Conservation (phyloP, 1,140 invertebrate species). For the Pseudomyrmex pallidus region DNA sequence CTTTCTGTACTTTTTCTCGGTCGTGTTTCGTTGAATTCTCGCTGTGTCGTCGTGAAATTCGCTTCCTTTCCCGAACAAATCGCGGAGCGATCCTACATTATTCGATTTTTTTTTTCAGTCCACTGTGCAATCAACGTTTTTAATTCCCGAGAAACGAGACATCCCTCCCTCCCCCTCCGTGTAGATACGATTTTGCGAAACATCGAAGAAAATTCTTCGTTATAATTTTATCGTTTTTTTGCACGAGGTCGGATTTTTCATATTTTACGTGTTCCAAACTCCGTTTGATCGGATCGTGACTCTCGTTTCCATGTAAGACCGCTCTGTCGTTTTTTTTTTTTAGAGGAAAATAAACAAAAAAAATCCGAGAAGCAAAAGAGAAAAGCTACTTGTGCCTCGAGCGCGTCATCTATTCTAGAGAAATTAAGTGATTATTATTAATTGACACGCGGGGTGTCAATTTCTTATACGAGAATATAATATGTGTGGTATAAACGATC, state of each 20-base stretch:
- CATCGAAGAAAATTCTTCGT: too few species aligned
- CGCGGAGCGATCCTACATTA: conserved; percentile 45
- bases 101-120: too few species aligned
- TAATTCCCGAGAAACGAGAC: background rate
- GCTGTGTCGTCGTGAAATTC: conserved; percentile 28
- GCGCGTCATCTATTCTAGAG: conserved; percentile 69
- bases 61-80: conserved; percentile 40
- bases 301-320: conserved; percentile 15
- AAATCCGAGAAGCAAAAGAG: conserved; percentile 46
- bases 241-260: background rate
- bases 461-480: conserved; percentile 61
- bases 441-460: conserved; percentile 39
- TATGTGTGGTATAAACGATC: conserved; percentile 57
- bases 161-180: background rate
- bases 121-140: background rate
- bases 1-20: conserved; percentile 58
- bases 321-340: conserved; percentile 14
- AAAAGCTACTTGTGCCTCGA: conserved; percentile 70
- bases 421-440: conserved; percentile 51
- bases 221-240: too few species aligned
- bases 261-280: too few species aligned
- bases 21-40: conserved; percentile 59
- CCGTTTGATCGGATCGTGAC: background rate
- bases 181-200: background rate
- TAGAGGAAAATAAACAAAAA: background rate